These are phyloP conservation scores for Aegypius monachus DNA, from an alignment of 2,113 vertebrate genomes.

Conservation along the genomic window DNA sequence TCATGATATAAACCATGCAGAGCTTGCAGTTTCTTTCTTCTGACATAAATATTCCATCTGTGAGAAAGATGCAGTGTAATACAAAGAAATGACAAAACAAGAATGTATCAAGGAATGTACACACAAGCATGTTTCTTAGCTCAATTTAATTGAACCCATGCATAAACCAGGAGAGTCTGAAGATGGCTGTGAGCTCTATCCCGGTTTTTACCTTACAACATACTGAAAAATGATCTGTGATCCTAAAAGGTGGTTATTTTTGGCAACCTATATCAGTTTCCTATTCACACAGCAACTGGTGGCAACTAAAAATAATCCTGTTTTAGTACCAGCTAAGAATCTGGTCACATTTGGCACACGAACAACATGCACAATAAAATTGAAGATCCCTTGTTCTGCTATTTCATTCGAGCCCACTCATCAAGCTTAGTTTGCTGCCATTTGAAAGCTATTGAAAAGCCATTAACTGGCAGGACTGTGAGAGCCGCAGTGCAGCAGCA, in stretches of 20 bases:
- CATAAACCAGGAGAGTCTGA: not conserved
- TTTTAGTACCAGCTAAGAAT: constrained; percentile 53
- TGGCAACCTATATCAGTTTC: constrained; percentile 61
- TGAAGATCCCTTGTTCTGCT: constrained; percentile 22
- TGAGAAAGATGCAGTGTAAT: not conserved
- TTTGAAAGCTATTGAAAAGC: constrained; percentile 75
- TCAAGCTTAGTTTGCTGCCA: constrained; percentile 71
- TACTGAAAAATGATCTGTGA: constrained; percentile 10
- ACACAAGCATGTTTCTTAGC: not conserved
- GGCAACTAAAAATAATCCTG: constrained; percentile 73
- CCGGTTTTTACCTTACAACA: constrained; percentile 36
- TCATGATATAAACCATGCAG: not conserved
- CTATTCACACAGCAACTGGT: constrained; percentile 76
- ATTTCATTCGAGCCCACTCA: constrained; percentile 67
- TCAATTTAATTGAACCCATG: not conserved
- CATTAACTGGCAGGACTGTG: constrained; percentile 71
- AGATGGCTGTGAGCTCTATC: not conserved
- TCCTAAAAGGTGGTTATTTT: constrained; percentile 64
- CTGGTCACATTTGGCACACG: constrained; percentile 29
- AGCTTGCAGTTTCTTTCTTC: not conserved
- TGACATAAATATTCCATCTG: not conserved
- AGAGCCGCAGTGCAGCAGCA: constrained; percentile 80
- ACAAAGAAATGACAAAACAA: constrained; percentile 21
- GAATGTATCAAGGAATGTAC: not conserved
- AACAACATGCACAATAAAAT: constrained; percentile 5